A percentile compares a stretch with the other conserved stretches of the same genome.
phyloP scores from a whole-genome alignment of 2,797 vertebrate genomes.

The Tinamus major region DNA sequence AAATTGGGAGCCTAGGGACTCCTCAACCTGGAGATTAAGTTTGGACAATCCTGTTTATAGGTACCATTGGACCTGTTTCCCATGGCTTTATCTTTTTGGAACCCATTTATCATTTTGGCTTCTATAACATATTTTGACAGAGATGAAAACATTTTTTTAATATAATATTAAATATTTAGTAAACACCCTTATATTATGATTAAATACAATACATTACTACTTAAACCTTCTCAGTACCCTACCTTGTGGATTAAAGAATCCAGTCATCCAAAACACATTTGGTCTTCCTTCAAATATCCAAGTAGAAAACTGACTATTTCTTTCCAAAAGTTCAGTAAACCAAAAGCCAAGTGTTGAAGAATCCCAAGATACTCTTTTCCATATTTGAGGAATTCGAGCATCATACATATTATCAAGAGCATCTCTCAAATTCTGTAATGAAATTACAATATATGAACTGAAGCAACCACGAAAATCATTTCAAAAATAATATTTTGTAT shows the following conservation, averaged over 20 bases:
- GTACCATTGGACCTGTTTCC: background rate
- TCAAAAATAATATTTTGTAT: background rate
- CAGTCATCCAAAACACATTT: constrained; percentile 89
- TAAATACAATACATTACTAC: background rate
- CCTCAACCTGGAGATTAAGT: background rate
- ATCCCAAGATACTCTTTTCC: constrained; percentile 89
- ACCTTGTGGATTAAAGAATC: constrained; percentile 92
- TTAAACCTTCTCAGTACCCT: background rate
- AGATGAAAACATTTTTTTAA: background rate
- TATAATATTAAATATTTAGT: background rate
- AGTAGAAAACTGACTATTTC: constrained; percentile 83
- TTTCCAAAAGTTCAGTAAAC: constrained; percentile 89
- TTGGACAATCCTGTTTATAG: background rate
- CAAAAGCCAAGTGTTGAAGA: constrained; percentile 90
- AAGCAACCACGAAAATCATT: background rate
- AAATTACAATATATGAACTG: background rate
- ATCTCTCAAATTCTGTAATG: constrained; percentile 82
- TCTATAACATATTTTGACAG: background rate
- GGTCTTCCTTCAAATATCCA: constrained; percentile 88
- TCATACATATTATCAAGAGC: constrained; percentile 88
- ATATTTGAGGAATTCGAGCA: constrained; percentile 85
- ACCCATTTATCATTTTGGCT: background rate
- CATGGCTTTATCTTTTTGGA: background rate
- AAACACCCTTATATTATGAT: background rate
- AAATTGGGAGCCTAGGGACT: background rate